Evolutionary conservation across 1,140 invertebrate genomes (phyloP), one percentile per base, ranked within the genome.

Genomic region (Bombus superbus): DNA sequence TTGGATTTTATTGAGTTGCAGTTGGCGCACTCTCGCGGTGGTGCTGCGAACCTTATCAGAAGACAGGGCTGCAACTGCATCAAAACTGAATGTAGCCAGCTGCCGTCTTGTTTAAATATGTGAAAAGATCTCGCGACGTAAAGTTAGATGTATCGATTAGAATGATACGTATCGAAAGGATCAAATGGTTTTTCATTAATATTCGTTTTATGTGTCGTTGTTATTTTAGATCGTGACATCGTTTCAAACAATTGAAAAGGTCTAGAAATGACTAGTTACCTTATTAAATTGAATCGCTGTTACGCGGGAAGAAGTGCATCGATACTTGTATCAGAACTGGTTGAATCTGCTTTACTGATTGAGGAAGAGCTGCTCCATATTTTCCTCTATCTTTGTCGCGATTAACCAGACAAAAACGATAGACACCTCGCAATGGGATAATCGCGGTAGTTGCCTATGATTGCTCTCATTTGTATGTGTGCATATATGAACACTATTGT

Each of bases 1-100:
- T 64, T 64, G 64, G 68, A 86, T 83, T 88, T 88, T 91, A 90
- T 91, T 83, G 90, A 91, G 42, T 91, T 69, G 82, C 57, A n/a
- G 32, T 3, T 32, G 40, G 47, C 80, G 72, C 72, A 57, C 57
- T 77, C 87, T 62, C 1, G 35, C 18, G 71, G 75, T 57, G 44
- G 64, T 28, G 42, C 42, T 22, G 10, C n/a, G 38, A 85, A 85
- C 76, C 25, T 73, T 32, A 59, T 59, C 38, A n/a, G 42, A 44
- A 42, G 47, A 59, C 83, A 85, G 83, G 83, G 77, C 40, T 85
- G 77, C 83, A 85, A 85, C 76, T 59, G 40, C 35, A 72, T 35
- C 32, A 79, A 80, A 80, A 47, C 59, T n/a, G 68, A 72, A 84
- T n/a, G 53, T 72, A 80, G 68, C 59, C 68, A 72, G 83, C 57